These are phyloP conservation scores for Antheraea pernyi DNA, from an alignment of 1,140 invertebrate genomes.

Conservation along the genomic window DNA sequence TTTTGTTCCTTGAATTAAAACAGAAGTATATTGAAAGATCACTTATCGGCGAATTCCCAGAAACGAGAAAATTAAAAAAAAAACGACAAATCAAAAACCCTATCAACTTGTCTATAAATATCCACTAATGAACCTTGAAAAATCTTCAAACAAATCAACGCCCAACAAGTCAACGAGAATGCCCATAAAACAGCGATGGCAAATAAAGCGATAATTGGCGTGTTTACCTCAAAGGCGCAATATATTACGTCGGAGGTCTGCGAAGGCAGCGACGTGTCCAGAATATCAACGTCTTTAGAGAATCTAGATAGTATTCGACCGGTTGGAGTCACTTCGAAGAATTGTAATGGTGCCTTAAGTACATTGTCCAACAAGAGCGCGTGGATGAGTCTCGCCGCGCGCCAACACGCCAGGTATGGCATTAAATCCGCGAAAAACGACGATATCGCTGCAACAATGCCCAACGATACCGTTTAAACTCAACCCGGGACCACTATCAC, in stretches of 20 bases:
- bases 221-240: conserved; percentile 89
- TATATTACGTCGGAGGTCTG: conserved; percentile 86
- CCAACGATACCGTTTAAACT: conserved; percentile 26
- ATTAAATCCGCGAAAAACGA: conserved; percentile 85
- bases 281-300: conserved; percentile 87
- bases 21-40: too few relatives aligned
- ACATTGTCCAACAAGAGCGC: conserved; percentile 86
- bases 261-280: conserved; percentile 87
- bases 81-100: too few relatives aligned
- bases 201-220: background rate
- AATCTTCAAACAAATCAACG: background rate
- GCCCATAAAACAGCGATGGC: background rate
- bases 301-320: conserved; percentile 94
- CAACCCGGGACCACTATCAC: background rate
- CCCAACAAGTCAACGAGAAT: background rate
- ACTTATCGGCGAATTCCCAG: too few relatives aligned
- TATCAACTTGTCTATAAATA: background rate
- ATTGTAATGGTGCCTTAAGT: conserved; percentile 87
- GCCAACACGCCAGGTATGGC: conserved; percentile 85
- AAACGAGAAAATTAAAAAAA: too few relatives aligned
- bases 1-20: too few relatives aligned
- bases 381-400: conserved; percentile 88
- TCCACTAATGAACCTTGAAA: background rate
- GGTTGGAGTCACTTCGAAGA: conserved; percentile 93
- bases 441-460: conserved; percentile 81